Conservation (phyloP, 2,888 invertebrate genomes). For the Synanthedon myopaeformis region DNA sequence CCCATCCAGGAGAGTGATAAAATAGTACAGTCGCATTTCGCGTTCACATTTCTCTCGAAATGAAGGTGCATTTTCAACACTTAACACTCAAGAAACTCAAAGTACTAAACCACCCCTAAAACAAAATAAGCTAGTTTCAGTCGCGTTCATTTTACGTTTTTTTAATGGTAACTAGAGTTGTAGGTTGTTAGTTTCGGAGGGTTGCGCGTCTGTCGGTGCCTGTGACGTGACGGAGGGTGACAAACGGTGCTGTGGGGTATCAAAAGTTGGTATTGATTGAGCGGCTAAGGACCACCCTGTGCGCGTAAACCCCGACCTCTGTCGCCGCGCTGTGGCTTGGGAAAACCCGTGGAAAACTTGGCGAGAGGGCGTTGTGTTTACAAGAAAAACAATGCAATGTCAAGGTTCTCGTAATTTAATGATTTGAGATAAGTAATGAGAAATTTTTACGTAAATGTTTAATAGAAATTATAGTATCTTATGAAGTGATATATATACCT, state of each 20-base stretch:
- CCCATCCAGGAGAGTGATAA: slow-evolving; percentile 98
- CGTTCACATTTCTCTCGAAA: slow-evolving; percentile 93
- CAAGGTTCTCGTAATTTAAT: neutral
- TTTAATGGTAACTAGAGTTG: slow-evolving; percentile 6
- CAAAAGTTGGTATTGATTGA: slow-evolving; percentile 58
- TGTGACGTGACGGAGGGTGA: slow-evolving; percentile 51
- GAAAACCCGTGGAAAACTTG: slow-evolving; percentile 37
- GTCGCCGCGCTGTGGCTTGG: slow-evolving; percentile 34
- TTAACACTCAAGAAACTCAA: slow-evolving; percentile 11
- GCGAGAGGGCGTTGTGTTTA: slow-evolving; percentile 40
- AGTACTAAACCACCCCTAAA: slow-evolving; percentile 13
- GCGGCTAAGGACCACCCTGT: slow-evolving; percentile 12
- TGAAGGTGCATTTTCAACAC: slow-evolving; percentile 87
- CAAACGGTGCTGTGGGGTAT: slow-evolving; percentile 19
- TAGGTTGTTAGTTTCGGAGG: slow-evolving; percentile 1
- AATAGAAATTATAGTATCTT: no score
- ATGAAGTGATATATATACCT: no score
- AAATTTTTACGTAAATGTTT: no score
- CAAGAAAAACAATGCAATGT: neutral
- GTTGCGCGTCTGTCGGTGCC: slow-evolving; percentile 5
- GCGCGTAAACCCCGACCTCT: slow-evolving; percentile 10
- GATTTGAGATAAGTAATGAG: no score
- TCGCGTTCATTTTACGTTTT: slow-evolving; percentile 25
- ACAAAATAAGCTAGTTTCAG: neutral
- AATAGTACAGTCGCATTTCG: slow-evolving; percentile 95